Percentiles rank a stretch among this genome's conserved stretches.
These are phyloP conservation scores for Augochlorella aurata DNA, from an alignment of 2,888 invertebrate genomes.

Conservation along the genomic window DNA sequence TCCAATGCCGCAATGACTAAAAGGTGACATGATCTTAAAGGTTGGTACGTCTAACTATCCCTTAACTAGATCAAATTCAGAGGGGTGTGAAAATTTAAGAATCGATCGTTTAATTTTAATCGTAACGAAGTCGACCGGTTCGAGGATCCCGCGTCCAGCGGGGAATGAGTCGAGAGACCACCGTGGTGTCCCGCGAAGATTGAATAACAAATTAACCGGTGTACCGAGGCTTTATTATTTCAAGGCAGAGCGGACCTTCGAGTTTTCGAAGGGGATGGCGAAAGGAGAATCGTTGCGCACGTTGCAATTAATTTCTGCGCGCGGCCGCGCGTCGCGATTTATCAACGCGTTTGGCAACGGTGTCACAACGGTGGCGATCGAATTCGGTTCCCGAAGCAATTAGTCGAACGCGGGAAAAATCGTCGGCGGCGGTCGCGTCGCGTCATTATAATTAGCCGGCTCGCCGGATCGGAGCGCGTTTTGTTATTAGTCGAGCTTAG, in stretches of 20 bases:
- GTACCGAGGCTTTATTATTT: constrained; percentile 31
- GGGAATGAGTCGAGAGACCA: not conserved
- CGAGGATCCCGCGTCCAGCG: not conserved
- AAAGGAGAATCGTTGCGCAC: not conserved
- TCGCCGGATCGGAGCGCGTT: constrained; percentile 78
- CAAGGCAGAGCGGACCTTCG: constrained; percentile 15
- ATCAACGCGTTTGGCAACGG: constrained; percentile 29
- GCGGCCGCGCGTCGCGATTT: constrained; percentile 38
- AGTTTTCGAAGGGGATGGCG: not conserved
- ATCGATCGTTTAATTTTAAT: too few species aligned
- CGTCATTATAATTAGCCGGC: constrained; percentile 49
- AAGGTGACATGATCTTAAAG: too few species aligned
- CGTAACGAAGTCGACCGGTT: too few species aligned
- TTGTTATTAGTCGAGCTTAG: constrained; percentile 76
- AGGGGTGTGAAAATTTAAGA: too few species aligned
- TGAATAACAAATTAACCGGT: constrained; percentile 43
- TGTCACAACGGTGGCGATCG: constrained; percentile 53
- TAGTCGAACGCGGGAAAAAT: constrained; percentile 29
- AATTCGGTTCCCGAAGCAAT: constrained; percentile 41
- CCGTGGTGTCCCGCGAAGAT: constrained; percentile 14
- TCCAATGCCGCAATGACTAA: too few species aligned
- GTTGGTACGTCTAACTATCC: too few species aligned
- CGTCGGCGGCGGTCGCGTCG: not conserved
- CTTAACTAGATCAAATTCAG: too few species aligned
- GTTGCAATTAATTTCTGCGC: constrained; percentile 38